Base-by-base conservation (phyloP, 2,797 vertebrate species). In the Dromococcyx pavoninus region DNA sequence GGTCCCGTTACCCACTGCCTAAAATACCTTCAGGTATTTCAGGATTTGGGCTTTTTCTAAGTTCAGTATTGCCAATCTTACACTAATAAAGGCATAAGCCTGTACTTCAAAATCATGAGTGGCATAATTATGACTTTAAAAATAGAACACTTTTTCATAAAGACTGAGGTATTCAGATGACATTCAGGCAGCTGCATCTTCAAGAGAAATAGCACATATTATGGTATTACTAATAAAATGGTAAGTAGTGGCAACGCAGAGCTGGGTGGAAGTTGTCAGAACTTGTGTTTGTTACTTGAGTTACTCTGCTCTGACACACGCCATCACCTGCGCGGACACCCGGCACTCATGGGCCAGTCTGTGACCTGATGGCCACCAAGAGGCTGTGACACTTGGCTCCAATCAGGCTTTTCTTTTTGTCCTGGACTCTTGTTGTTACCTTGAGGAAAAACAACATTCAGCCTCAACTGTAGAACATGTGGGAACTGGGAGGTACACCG, bases 111-210 rank as follows among this genome's bases (percentile, higher is more conserved):
- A 95, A 93, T 94, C 71, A 78, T 95, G 93, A 95, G 95, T 95
- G 88, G 92, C 93, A 92, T 96, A 96, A 96, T 96, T 95, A 96
- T 64, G 77, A 60, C 92, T 95, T 94, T 43, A 96, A 95, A 96
- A 96, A 96, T 96, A 96, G 96, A 93, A 76, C 96, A 95, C 91
- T 96, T 95, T 96, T 90, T 94, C 93, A 89, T 96, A 91, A 95
- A 96, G 93, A 91, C 93, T 95, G 96, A 96, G 94, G 94, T 96
- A 95, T 95, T 96, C 94, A 96, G 96, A 95, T 96, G 96, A 96
- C 93, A 96, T 95, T 95, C 93, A 95, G 73, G 93, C 95, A 96
- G 94, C 94, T 96, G 96, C 96, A 94, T 96, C 94, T 96, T 95
- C 91, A 95, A 88, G 86, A 86, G 93, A 95, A 96, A 92, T 32